Evolutionary conservation across 2,797 vertebrate species (phyloP).

Genomic region (Otus scops): DNA sequence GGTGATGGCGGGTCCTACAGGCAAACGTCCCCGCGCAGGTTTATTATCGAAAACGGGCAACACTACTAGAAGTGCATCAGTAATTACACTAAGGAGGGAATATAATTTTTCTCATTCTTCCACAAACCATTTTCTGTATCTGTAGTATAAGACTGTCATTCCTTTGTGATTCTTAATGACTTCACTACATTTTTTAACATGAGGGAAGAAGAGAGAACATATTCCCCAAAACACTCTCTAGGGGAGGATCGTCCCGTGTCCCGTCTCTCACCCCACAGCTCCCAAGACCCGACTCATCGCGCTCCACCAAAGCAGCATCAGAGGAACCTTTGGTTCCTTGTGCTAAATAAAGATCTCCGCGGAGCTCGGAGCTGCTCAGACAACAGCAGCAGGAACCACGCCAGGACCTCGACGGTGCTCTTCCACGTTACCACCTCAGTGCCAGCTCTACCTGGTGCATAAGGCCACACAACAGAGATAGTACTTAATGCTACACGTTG

Average conservation of each 20-base stretch:
- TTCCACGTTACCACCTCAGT: rapidly evolving
- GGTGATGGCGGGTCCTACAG: rapidly evolving
- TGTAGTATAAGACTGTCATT: rapidly evolving
- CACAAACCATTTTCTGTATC: neutral
- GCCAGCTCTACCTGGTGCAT: rapidly evolving
- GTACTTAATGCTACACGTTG: rapidly evolving
- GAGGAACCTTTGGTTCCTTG: neutral
- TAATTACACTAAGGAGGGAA: neutral
- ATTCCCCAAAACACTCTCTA: rapidly evolving
- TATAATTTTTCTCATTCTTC: rapidly evolving
- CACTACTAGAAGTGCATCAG: rapidly evolving
- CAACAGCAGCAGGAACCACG: rapidly evolving
- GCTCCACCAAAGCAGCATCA: neutral
- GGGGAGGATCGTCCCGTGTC: rapidly evolving
- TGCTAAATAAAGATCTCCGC: neutral
- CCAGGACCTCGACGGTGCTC: rapidly evolving
- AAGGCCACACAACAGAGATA: too few relatives aligned
- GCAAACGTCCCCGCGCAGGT: rapidly evolving
- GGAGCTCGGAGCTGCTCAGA: neutral
- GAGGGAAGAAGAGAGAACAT: neutral
- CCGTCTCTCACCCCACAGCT: neutral
- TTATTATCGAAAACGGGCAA: neutral
- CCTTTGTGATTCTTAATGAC: neutral
- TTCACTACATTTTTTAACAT: rapidly evolving
- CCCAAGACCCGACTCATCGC: rapidly evolving